These are phyloP conservation scores for Keiferia lycopersicella DNA, from an alignment of 2,888 invertebrate genomes.

Conservation along the genomic window DNA sequence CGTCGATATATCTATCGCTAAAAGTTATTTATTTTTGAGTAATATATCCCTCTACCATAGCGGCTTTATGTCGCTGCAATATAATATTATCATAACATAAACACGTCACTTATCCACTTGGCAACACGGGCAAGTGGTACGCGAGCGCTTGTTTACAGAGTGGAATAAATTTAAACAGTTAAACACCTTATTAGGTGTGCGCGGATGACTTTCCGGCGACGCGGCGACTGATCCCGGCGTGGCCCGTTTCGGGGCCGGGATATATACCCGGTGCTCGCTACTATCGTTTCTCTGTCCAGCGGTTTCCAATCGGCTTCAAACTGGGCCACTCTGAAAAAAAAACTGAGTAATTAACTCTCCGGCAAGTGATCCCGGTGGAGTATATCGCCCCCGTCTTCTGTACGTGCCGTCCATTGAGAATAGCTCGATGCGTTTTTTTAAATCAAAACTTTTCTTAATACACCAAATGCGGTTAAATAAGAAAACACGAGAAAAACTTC, in stretches of 20 bases:
- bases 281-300: neutral
- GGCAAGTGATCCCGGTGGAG: too few relatives aligned
- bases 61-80: neutral
- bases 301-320: neutral
- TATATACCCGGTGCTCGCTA: neutral
- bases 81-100: constrained; percentile 12
- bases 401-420: too few relatives aligned
- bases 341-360: too few relatives aligned
- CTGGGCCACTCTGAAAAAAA: too few relatives aligned
- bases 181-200: constrained; percentile 16
- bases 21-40: too few relatives aligned
- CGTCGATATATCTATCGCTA: too few relatives aligned
- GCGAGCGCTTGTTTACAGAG: constrained; percentile 24
- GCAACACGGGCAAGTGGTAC: constrained; percentile 21
- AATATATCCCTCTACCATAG: too few relatives aligned
- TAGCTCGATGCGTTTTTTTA: too few relatives aligned
- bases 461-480: too few relatives aligned
- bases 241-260: neutral
- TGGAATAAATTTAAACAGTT: constrained; percentile 24
- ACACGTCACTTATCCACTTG: constrained; percentile 15
- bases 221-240: neutral
- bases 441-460: too few relatives aligned
- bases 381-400: too few relatives aligned
- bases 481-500: too few relatives aligned
- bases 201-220: neutral